Conservation (phyloP, 2,888 invertebrate species). For the Nephrotoma flavescens region DNA sequence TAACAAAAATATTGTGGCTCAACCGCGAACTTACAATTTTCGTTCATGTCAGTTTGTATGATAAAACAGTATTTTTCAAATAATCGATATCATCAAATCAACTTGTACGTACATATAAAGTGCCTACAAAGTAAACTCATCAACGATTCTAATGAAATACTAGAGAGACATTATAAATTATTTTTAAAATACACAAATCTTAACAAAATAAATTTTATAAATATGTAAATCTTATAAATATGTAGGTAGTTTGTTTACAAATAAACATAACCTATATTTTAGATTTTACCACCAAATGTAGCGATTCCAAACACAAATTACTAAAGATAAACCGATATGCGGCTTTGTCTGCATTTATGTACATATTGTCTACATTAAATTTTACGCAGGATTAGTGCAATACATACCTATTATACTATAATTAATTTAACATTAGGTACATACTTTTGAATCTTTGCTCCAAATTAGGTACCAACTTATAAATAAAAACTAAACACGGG, state of each 20-base stretch:
- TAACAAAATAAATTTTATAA: too few relatives aligned
- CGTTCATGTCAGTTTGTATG: neutral
- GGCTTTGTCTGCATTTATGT: too few relatives aligned
- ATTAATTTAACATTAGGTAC: neutral
- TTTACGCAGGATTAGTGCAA: too few relatives aligned
- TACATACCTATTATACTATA: neutral
- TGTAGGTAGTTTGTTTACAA: neutral
- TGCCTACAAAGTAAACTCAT: neutral
- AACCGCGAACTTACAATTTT: neutral
- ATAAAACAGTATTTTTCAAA: too few relatives aligned
- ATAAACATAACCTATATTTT: neutral
- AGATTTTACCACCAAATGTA: neutral
- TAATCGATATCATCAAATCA: too few relatives aligned
- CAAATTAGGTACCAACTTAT: neutral
- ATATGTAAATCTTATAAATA: too few relatives aligned
- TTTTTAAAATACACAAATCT: neutral
- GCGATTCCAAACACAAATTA: neutral
- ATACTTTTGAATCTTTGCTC: neutral
- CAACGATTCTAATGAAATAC: neutral
- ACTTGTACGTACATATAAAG: too few relatives aligned
- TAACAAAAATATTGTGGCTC: neutral
- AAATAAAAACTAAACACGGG: neutral
- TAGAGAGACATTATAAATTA: neutral
- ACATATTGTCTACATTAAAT: too few relatives aligned
- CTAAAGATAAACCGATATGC: too few relatives aligned